Conservation (phyloP, 2,888 invertebrate genomes). For the Reticulitermes lucifugus region DNA sequence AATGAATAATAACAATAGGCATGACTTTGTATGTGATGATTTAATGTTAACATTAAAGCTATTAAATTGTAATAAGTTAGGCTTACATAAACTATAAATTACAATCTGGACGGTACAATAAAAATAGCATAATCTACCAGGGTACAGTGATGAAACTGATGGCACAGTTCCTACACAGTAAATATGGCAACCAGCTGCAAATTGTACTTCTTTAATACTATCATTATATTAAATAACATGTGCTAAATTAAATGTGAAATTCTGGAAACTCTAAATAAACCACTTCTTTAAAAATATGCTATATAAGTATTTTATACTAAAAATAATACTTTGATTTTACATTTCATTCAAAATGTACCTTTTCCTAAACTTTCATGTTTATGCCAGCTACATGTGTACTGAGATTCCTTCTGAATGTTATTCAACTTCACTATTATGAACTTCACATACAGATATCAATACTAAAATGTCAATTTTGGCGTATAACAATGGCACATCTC, state of each 20-base stretch:
- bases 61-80: no score
- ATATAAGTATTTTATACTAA: not conserved
- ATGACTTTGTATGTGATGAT: no score
- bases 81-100: not conserved
- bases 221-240: not conserved
- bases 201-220: not conserved
- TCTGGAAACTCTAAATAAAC: not conserved
- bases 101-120: conserved; percentile 35
- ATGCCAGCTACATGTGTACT: not conserved
- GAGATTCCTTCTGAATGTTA: not conserved
- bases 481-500: not conserved
- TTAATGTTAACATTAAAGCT: no score
- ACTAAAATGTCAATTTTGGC: not conserved
- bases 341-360: not conserved
- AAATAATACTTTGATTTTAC: not conserved
- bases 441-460: not conserved
- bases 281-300: not conserved
- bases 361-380: not conserved
- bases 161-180: conserved; percentile 26
- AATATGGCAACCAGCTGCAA: conserved; percentile 26
- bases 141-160: conserved; percentile 20
- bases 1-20: no score
- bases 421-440: not conserved
- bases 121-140: conserved; percentile 9
- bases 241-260: not conserved